A percentile compares a stretch with the other conserved stretches of the same genome.
These are phyloP conservation scores for Drosophila lacteicornis DNA, from an alignment of 1,140 invertebrate genomes.

Conservation along the genomic window DNA sequence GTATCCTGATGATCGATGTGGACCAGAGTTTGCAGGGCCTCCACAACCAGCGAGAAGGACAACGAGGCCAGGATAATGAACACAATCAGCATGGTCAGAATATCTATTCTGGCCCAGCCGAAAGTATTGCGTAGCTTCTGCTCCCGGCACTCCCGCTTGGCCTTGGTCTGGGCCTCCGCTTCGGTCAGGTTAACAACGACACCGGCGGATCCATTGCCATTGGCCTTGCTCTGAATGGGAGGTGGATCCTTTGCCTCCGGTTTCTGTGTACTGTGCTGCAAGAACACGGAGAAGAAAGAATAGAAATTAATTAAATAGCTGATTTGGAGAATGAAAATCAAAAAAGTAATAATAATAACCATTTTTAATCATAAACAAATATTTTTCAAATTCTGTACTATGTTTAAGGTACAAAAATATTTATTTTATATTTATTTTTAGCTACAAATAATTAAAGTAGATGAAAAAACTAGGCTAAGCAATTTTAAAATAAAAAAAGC, in stretches of 20 bases:
- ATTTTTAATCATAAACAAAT: background rate
- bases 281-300: no score
- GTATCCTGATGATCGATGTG: conserved; percentile 92
- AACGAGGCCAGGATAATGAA: conserved; percentile 93
- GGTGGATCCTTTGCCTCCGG: conserved; percentile 3
- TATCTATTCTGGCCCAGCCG: conserved; percentile 95
- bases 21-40: conserved; percentile 91
- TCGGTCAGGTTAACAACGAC: conserved; percentile 53
- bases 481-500: background rate
- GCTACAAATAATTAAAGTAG: no score
- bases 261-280: conserved; percentile 61
- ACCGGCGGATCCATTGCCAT: conserved; percentile 16
- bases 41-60: conserved; percentile 92
- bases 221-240: no score
- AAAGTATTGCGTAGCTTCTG: conserved; percentile 93
- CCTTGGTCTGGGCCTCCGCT: background rate
- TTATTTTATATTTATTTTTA: no score
- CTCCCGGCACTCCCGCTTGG: no score
- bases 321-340: background rate
- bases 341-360: background rate
- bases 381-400: no score
- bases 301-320: no score
- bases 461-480: background rate
- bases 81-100: conserved; percentile 92
- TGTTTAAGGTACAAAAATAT: no score